A percentile compares a stretch with the other conserved stretches of the same genome.
Conservation (phyloP, 2,113 vertebrate genomes). For the Sminthopsis crassicaudata region DNA sequence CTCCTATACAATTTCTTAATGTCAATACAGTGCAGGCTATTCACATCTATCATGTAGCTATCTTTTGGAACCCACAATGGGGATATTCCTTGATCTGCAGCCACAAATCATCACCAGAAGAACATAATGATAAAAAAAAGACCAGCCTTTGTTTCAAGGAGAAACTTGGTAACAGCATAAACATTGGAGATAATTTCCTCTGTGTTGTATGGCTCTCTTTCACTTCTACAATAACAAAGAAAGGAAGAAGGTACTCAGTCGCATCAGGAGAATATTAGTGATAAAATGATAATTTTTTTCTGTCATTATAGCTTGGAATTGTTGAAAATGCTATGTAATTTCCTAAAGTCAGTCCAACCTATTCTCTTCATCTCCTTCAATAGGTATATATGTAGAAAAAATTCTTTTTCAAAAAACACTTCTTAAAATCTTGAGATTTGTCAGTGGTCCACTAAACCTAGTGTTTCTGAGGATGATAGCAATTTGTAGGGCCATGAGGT, state of each 20-base stretch:
- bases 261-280: not conserved
- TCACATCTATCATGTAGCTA: not conserved
- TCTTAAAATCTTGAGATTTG: not conserved
- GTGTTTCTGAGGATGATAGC: not conserved
- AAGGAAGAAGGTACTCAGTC: not conserved
- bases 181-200: not conserved
- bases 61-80: not conserved
- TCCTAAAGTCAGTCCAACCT: not conserved
- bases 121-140: not conserved
- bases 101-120: not conserved
- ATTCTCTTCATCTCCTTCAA: not conserved
- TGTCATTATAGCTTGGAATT: not conserved
- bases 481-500: no score
- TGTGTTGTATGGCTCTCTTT: not conserved
- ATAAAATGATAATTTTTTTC: not conserved
- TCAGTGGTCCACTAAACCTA: fast-evolving
- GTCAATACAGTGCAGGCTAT: not conserved
- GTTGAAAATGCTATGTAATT: not conserved
- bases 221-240: not conserved
- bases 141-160: not conserved
- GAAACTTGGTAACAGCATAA: not conserved
- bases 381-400: not conserved
- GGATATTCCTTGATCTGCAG: not conserved
- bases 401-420: not conserved
- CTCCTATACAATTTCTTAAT: not conserved